A percentile compares a stretch with the other conserved stretches of the same genome.
phyloP scores from a whole-genome alignment of 2,797 vertebrate species.

The Malacoctenus gilli region DNA sequence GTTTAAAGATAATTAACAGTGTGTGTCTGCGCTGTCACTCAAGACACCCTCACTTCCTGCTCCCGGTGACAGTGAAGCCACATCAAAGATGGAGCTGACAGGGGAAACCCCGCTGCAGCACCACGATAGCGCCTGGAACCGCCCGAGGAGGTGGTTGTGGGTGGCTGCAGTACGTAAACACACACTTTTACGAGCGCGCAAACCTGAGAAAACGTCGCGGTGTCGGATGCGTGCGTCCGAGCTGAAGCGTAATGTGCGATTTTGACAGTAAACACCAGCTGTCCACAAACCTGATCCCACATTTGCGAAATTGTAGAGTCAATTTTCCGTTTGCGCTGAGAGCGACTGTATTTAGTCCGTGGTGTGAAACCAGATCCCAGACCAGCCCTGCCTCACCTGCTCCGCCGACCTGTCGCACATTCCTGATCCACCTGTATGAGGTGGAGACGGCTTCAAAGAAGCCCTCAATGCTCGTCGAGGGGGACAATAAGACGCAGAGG shows the following conservation, averaged over 20 bases:
- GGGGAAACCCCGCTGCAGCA: constrained; percentile 59
- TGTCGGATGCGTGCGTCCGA: too few species aligned
- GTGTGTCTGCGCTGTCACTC: constrained; percentile 66
- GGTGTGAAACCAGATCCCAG: constrained; percentile 67
- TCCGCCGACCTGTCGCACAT: constrained; percentile 50
- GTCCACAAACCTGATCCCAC: constrained; percentile 35
- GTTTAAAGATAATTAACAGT: constrained; percentile 57
- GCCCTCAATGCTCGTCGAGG: constrained; percentile 9
- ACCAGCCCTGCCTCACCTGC: constrained; percentile 37
- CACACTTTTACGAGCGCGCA: neutral
- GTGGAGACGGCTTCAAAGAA: constrained; percentile 29
- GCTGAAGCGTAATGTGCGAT: constrained; percentile 28
- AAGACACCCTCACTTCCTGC: constrained; percentile 60
- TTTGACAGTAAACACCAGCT: constrained; percentile 33
- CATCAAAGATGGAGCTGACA: constrained; percentile 63
- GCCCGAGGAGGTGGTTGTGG: constrained; percentile 49
- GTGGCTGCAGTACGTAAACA: constrained; percentile 16
- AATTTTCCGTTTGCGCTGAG: constrained; percentile 28
- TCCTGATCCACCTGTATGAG: constrained; percentile 50
- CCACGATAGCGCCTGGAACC: constrained; percentile 39
- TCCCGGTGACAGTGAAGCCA: constrained; percentile 64
- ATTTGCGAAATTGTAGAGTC: constrained; percentile 49
- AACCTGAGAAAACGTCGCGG: too few species aligned
- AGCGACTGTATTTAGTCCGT: constrained; percentile 60
- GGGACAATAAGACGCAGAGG: constrained; percentile 24